Evolutionary conservation across 2,113 vertebrate species (phyloP).

Genomic region (Ptyas mucosa): DNA sequence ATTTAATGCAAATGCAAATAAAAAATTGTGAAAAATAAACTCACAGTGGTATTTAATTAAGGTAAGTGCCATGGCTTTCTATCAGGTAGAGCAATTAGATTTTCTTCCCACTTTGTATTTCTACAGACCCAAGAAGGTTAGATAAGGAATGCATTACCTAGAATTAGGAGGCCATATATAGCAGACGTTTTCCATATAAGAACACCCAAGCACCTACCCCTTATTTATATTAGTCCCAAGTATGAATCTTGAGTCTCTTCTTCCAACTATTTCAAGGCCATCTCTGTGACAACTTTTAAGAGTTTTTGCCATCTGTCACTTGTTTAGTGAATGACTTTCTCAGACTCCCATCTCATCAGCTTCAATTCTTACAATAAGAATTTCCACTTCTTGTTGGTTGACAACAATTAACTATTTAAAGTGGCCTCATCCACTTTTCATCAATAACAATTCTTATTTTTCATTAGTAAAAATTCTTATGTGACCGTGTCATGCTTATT

Average conservation of each 20-base stretch:
- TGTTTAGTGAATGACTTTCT: background rate
- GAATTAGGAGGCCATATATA: background rate
- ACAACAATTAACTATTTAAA: background rate
- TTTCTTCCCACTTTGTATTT: background rate
- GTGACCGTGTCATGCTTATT: background rate
- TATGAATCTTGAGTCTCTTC: background rate
- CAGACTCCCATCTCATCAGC: background rate
- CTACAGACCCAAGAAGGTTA: background rate
- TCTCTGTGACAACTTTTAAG: background rate
- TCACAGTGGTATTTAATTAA: background rate
- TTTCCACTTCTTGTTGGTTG: background rate
- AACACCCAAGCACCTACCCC: background rate
- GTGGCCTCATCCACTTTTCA: background rate
- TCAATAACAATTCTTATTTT: background rate
- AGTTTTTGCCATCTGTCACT: background rate
- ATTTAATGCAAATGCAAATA: background rate
- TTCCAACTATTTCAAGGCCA: background rate
- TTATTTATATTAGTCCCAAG: background rate
- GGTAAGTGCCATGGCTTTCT: background rate
- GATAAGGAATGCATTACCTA: background rate
- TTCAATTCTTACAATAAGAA: background rate
- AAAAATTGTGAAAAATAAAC: background rate
- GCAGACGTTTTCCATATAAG: background rate
- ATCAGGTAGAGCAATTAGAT: background rate
- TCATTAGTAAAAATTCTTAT: background rate